Evolutionary conservation across 2,113 vertebrate species (phyloP).

Genomic region (Lota lota): DNA sequence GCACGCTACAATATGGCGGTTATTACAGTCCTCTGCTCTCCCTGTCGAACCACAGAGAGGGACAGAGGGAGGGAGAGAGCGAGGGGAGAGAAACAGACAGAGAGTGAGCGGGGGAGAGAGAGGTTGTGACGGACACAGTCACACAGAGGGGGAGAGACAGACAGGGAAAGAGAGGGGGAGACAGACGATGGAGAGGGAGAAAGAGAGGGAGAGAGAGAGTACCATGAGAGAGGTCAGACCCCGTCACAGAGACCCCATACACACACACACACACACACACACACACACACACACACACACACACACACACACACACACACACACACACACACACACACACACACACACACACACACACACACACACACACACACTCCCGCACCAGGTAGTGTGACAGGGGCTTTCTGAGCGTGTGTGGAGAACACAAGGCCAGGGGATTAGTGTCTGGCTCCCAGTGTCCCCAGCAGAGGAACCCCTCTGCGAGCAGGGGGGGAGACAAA

Average conservation of each 20-base stretch:
- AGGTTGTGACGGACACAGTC: too few relatives aligned
- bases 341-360: constrained; percentile 16
- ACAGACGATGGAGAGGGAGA: neutral
- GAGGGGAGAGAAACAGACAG: neutral
- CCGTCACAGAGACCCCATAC: constrained; percentile 46
- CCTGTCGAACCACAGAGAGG: too few relatives aligned
- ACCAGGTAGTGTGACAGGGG: constrained; percentile 60
- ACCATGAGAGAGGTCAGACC: constrained; percentile 70
- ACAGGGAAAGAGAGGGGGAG: constrained; percentile 13
- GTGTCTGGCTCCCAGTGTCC: constrained; percentile 62
- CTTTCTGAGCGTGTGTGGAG: constrained; percentile 50
- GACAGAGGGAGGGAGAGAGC: too few relatives aligned
- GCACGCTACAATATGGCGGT: too few relatives aligned
- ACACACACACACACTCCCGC: constrained; percentile 20
- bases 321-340: constrained; percentile 19
- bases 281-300: constrained; percentile 7
- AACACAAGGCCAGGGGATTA: constrained; percentile 67
- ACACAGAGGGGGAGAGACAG: too few relatives aligned
- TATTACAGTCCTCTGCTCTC: too few relatives aligned
- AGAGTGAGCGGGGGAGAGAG: neutral
- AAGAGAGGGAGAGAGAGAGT: constrained; percentile 36
- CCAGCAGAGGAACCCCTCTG: constrained; percentile 59
- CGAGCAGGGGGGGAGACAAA: constrained; percentile 55
- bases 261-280: constrained; percentile 18
- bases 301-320: constrained; percentile 18